Evolutionary conservation across 2,113 vertebrate species (phyloP).

Genomic region (Eubucco bourcierii): DNA sequence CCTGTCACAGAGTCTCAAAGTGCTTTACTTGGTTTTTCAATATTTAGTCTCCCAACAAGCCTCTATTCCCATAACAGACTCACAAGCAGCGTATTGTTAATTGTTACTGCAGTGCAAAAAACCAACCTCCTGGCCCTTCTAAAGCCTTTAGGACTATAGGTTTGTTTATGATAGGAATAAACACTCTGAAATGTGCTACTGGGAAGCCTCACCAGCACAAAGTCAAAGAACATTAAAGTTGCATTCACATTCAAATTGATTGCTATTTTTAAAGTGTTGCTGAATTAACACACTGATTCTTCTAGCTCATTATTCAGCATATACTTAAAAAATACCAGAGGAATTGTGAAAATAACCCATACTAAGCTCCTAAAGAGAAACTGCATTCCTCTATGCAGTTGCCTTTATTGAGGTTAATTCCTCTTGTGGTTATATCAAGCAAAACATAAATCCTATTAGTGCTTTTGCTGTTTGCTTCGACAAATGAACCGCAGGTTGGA

Average conservation of each 20-base stretch:
- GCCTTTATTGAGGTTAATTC: slow-evolving; percentile 46
- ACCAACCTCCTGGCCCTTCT: not conserved
- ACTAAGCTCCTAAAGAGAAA: slow-evolving; percentile 20
- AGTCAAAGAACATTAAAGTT: not conserved
- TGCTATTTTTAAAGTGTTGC: not conserved
- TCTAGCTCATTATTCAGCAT: not conserved
- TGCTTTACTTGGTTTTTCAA: not conserved
- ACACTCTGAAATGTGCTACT: not conserved
- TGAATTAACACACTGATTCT: not conserved
- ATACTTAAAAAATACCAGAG: not conserved
- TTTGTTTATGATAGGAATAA: slow-evolving; percentile 22
- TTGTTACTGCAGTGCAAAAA: slow-evolving; percentile 12
- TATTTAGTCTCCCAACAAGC: not conserved
- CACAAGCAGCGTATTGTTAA: slow-evolving; percentile 28
- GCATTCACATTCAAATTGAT: not conserved
- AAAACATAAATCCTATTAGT: slow-evolving; percentile 30
- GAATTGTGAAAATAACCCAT: not conserved
- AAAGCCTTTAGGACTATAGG: not conserved
- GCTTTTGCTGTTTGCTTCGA: not conserved
- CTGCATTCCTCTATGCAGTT: not conserved
- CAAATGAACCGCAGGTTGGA: not conserved
- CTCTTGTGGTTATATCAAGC: not conserved
- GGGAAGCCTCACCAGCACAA: not conserved
- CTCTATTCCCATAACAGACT: not conserved
- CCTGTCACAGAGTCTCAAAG: not conserved